phyloP scores from a whole-genome alignment of 2,113 vertebrate species.

The Cynoglossus semilaevis region DNA sequence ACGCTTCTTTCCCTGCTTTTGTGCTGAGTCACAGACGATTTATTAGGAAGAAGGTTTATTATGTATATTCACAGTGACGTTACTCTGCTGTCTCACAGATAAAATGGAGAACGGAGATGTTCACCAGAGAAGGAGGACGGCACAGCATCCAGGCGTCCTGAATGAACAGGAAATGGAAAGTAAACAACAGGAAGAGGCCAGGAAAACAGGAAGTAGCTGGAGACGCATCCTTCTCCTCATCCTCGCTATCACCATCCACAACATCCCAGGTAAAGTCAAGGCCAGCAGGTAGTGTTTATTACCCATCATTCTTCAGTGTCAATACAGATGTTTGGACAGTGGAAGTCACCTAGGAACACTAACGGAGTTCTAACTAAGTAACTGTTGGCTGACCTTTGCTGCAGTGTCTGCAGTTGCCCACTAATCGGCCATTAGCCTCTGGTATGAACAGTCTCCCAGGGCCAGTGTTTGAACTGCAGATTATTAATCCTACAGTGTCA shows the following conservation, averaged over 20 bases:
- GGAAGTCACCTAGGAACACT: too few species aligned
- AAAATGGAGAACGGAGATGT: conserved; percentile 91
- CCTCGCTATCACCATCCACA: conserved; percentile 96
- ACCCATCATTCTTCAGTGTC: too few species aligned
- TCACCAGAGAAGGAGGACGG: conserved; percentile 81
- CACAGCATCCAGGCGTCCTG: accelerated
- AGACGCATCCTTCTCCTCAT: conserved; percentile 88
- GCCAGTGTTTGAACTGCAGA: background rate
- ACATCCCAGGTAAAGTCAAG: conserved; percentile 86
- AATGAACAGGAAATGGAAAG: conserved; percentile 32
- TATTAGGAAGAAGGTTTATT: too few species aligned
- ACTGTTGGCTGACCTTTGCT: background rate
- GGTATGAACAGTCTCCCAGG: too few species aligned
- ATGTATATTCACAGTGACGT: background rate
- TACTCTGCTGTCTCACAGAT: conserved; percentile 69
- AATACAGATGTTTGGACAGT: too few species aligned
- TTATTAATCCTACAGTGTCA: background rate
- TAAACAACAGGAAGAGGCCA: conserved; percentile 38
- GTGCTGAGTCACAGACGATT: too few species aligned
- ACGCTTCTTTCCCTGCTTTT: too few species aligned
- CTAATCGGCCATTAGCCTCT: background rate
- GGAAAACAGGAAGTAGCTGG: conserved; percentile 79
- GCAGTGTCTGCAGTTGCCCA: background rate
- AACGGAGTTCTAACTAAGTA: background rate
- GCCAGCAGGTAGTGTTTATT: too few species aligned